phyloP scores from a whole-genome alignment of 2,888 invertebrate species.

The Spicauda simplicius region DNA sequence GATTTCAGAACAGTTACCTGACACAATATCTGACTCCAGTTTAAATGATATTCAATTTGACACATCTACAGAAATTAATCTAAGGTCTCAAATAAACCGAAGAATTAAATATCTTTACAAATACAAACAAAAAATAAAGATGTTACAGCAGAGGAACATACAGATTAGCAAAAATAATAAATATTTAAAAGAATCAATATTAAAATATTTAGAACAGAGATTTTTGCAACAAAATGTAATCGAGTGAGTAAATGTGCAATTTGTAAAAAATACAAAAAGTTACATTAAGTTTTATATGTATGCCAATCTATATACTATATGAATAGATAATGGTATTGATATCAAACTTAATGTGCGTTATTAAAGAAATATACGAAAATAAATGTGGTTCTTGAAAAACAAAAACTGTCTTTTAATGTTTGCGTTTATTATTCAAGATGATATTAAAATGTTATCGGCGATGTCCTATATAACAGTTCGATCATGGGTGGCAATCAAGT shows the following conservation, averaged over 20 bases:
- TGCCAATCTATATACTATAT: too few species aligned
- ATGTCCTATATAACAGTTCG: too few species aligned
- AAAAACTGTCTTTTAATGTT: too few species aligned
- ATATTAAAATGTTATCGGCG: too few species aligned
- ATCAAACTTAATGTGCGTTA: too few species aligned
- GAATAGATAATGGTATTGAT: too few species aligned
- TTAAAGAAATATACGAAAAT: too few species aligned
- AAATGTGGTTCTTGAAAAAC: too few species aligned
- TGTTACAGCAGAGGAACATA: conserved; percentile 5
- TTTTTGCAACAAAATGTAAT: neutral
- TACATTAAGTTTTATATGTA: too few species aligned
- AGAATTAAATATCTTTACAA: conserved; percentile 16
- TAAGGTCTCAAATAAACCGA: conserved; percentile 6
- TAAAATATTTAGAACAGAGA: neutral
- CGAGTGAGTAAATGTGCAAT: neutral
- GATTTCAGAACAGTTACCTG: neutral
- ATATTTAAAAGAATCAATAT: conserved; percentile 7
- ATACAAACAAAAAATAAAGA: conserved; percentile 7
- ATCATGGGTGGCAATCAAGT: too few species aligned
- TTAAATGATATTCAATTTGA: conserved; percentile 1
- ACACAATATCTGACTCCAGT: neutral
- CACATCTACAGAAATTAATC: neutral
- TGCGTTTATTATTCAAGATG: too few species aligned
- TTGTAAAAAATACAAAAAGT: too few species aligned
- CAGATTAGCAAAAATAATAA: neutral